Evolutionary conservation across 2,113 vertebrate genomes (phyloP), one percentile per base, ranked within the genome.

Genomic region (Phrynocephalus versicolor): DNA sequence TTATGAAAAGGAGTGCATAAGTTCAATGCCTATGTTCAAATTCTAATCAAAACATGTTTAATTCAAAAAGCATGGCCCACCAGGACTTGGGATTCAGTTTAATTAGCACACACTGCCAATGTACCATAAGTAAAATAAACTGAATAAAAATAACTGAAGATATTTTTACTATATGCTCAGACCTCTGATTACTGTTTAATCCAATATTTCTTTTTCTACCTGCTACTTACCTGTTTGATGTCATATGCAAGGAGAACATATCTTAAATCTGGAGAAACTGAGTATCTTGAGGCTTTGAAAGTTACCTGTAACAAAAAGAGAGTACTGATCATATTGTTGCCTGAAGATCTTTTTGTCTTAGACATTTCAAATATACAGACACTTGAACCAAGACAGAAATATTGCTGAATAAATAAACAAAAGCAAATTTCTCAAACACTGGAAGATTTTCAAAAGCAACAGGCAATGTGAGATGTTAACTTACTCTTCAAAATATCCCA

Each of bases 181-280:
- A 35, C 39, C 1, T 35, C 33, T 75, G 10, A 76, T 14, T 15
- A 75, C 13, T 9, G 62, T 74, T 6, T 65, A 84, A 57, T 77
- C 14, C n/a, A 62, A 15, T 19, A 39, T 1, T 77, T 60, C 13
- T 5, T 65, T 21, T 55, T 37, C 16, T 15, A 30, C 30, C 18
- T 33, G 25, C 23, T 89, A 21, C 93, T 95, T 96, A 99, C 99
- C 97, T 97, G 98, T 92, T 98, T 99, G 77, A 99, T 97, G 70
- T 99, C 98, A 84, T 99, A 99, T 0, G 98, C 98, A 79, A 99
- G 98, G 87, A 99, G 98, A 72, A 99, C 98, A 33, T 97, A 99
- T 92, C 97, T 98, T 93, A 99, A 94, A 92, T 99, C 99, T 64
- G 99, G 98, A 65, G 98, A 99, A 82, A 99, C 94, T 1, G 97